phyloP scores from a whole-genome alignment of 1,140 invertebrate species.

The Drosophila bifasciata region DNA sequence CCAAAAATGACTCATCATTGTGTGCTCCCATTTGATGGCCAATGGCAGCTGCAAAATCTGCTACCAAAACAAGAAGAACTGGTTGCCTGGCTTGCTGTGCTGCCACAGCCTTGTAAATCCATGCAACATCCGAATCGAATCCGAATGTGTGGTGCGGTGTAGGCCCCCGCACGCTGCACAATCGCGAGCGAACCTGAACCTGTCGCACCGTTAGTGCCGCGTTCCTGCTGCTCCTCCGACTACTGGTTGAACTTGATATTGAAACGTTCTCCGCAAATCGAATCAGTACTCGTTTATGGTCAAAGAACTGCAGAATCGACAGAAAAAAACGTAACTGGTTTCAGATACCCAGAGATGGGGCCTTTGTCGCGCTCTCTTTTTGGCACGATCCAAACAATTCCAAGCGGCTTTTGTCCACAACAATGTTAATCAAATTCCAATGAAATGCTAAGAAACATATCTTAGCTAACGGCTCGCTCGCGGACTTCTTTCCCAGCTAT shows the following conservation, averaged over 20 bases:
- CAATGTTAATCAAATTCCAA: constrained; percentile 53
- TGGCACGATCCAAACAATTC: constrained; percentile 44
- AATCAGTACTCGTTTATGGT: constrained; percentile 11
- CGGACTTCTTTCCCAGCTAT: constrained; percentile 44
- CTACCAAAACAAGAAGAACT: constrained; percentile 70
- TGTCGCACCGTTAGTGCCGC: constrained; percentile 64
- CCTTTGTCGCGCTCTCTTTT: constrained; percentile 9
- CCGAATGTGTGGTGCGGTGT: constrained; percentile 6
- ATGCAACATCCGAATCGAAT: constrained; percentile 34
- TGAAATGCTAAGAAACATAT: constrained; percentile 38
- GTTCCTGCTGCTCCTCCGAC: constrained; percentile 40
- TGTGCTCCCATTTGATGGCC: constrained; percentile 42
- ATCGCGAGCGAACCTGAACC: constrained; percentile 41
- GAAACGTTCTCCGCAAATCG: constrained; percentile 24
- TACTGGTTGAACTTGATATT: constrained; percentile 81
- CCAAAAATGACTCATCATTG: constrained; percentile 59
- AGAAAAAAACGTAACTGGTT: constrained; percentile 52
- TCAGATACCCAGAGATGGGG: constrained; percentile 34
- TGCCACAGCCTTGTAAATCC: constrained; percentile 64
- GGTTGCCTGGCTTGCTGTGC: constrained; percentile 47
- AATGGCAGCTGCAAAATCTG: constrained; percentile 66
- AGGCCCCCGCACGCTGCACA: constrained; percentile 50
- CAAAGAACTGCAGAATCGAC: constrained; percentile 56
- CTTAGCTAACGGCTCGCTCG: constrained; percentile 36
- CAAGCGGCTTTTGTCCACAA: constrained; percentile 35